Evolutionary conservation across 2,113 vertebrate genomes (phyloP), one percentile per base, ranked within the genome.

Genomic region (Lathamus discolor): DNA sequence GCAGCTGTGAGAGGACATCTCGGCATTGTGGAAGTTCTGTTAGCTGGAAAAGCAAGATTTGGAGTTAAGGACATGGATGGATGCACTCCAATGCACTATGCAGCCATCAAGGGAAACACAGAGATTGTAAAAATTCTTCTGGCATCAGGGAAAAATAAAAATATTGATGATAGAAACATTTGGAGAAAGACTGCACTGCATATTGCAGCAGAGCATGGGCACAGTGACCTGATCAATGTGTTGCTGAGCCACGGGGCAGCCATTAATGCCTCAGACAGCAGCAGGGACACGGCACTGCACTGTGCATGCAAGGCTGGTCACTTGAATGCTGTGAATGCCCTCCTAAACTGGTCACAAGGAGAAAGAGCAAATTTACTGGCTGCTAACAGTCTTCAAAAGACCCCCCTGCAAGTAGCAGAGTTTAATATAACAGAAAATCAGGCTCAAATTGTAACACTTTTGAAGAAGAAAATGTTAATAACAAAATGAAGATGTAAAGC

Each of bases 381-480:
- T 31, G 91, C 83, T 27, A 98, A 98, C 68, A 98, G 97, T 48
- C 95, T 98, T 62, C 96, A 93, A 62, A 99, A 98, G 93, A 98
- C 95, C 2, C 96, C 98, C 10, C 66, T 98, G 64, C 98, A 98
- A 96, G 97, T 97, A 51, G 98, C 97, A 9, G 97, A 98, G 83
- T 77, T 79, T 10, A 95, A 28, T 46, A 44, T 80, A 55, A 98
- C 95, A 18, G 61, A 89, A 39, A 97, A 94, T 41, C 97, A 98
- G 46, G 95, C 96, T 93, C 92, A 84, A 63, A 98, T 98, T 41
- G 87, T 92, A 54, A 88, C 83, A 17, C 91, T 98, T 73, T 86
- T 99, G 81, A 98, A 97, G 93, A 98, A 95, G 89, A 98, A 98
- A 96, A 98, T 98, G 98, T 83, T 98, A 54, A 87, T 98, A 35